These are phyloP conservation scores for Margarornis squamiger DNA, from an alignment of 2,797 vertebrate genomes.

Conservation along the genomic window DNA sequence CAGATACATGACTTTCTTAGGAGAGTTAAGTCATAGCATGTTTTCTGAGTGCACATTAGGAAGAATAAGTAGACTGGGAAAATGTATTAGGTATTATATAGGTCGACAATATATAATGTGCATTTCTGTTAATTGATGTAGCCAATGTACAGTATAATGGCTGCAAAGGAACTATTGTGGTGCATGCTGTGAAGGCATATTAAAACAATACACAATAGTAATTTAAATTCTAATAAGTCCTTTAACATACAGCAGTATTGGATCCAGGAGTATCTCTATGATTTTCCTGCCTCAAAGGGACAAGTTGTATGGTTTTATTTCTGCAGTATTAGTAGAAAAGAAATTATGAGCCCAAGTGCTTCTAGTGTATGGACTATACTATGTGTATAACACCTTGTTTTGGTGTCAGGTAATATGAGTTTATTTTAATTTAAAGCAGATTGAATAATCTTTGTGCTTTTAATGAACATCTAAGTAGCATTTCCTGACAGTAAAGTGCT, in stretches of 20 bases:
- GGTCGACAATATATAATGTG: slow-evolving; percentile 42
- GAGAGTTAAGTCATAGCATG: not conserved
- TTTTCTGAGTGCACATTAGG: slow-evolving; percentile 29
- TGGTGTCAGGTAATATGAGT: not conserved
- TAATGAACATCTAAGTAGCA: not conserved
- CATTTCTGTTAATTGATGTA: slow-evolving; percentile 70
- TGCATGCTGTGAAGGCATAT: slow-evolving; percentile 68
- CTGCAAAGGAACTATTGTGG: slow-evolving; percentile 40
- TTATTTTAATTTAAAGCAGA: not conserved
- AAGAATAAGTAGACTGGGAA: slow-evolving; percentile 47
- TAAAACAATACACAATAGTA: slow-evolving; percentile 61
- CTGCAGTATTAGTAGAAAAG: slow-evolving; percentile 7
- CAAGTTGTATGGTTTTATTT: not conserved
- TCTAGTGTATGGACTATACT: not conserved
- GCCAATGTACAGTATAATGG: slow-evolving; percentile 40
- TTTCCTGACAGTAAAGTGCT: not conserved
- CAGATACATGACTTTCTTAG: not conserved
- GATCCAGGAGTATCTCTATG: slow-evolving; percentile 7
- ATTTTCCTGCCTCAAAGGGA: slow-evolving; percentile 26
- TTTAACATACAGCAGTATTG: slow-evolving; percentile 19
- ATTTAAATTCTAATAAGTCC: slow-evolving; percentile 61
- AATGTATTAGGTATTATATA: slow-evolving; percentile 53
- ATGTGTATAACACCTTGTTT: not conserved
- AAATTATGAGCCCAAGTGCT: not conserved
- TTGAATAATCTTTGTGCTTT: not conserved